Evolutionary conservation across 2,797 vertebrate genomes (phyloP).

Genomic region (Arremon brunneinucha): DNA sequence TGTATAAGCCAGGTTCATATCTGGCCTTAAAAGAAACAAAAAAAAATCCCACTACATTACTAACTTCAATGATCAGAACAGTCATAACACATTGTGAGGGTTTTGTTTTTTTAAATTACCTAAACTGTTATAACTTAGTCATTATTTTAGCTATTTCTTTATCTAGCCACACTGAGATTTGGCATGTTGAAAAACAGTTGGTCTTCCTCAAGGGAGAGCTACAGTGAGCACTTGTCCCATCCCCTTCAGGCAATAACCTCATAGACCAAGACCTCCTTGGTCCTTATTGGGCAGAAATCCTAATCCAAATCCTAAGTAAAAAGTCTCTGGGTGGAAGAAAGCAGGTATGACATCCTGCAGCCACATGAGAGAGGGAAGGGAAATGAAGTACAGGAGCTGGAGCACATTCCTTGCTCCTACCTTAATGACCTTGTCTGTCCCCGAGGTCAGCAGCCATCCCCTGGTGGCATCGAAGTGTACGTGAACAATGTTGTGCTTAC

Average conservation of each 20-base stretch:
- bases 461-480: conserved; percentile 95
- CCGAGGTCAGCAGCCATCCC: conserved; percentile 91
- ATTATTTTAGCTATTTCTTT: neutral
- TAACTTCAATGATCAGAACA: neutral
- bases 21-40: neutral
- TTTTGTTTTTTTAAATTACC: neutral
- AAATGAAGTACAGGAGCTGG: neutral
- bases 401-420: conserved; percentile 58
- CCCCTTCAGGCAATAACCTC: neutral
- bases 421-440: conserved; percentile 94
- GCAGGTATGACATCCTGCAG: neutral
- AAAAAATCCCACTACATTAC: neutral
- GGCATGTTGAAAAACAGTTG: neutral
- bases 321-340: neutral
- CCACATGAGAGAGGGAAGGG: neutral
- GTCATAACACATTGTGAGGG: neutral
- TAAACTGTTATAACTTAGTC: neutral
- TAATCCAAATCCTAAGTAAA: neutral
- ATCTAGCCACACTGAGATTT: neutral
- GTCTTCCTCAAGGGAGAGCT: neutral
- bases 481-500: conserved; percentile 90
- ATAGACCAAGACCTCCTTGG: neutral
- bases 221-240: neutral
- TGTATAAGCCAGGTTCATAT: neutral
- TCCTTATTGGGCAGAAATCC: neutral